phyloP scores from a whole-genome alignment of 2,113 vertebrate species.

The Barbus barbus region DNA sequence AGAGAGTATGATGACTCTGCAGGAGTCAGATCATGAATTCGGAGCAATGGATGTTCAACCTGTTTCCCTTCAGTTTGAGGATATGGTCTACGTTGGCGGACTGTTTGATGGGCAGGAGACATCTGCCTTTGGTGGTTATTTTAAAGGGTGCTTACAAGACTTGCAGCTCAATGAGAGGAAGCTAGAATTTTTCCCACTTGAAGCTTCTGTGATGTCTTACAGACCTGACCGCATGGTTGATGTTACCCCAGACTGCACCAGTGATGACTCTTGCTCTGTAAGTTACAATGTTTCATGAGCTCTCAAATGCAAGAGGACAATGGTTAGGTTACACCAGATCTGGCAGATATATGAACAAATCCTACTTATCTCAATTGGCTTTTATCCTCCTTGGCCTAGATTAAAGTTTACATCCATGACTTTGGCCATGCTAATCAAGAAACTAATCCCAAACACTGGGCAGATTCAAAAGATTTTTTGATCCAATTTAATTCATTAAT shows the following conservation, averaged over 20 bases:
- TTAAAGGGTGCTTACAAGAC: conserved; percentile 95
- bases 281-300: conserved; percentile 52
- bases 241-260: conserved; percentile 80
- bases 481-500: background rate
- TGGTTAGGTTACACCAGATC: background rate
- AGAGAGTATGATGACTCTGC: conserved; percentile 70
- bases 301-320: background rate
- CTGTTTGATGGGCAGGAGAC: conserved; percentile 67
- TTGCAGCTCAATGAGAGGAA: conserved; percentile 78
- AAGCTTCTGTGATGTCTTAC: conserved; percentile 57
- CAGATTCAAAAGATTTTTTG: background rate
- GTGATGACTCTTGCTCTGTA: conserved; percentile 84
- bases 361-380: background rate
- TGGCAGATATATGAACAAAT: background rate
- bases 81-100: conserved; percentile 80
- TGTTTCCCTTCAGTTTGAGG: conserved; percentile 65
- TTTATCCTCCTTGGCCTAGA: background rate
- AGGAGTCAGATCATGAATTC: conserved; percentile 71
- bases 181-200: conserved; percentile 84
- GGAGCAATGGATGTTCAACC: conserved; percentile 65
- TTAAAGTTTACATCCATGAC: background rate
- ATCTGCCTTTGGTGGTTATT: conserved; percentile 75
- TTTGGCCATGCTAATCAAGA: background rate
- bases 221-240: conserved; percentile 71
- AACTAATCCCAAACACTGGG: background rate